Evolutionary conservation across 2,797 vertebrate genomes (phyloP), one percentile per base, ranked within the genome.

Genomic region (Labeo calbasu): DNA sequence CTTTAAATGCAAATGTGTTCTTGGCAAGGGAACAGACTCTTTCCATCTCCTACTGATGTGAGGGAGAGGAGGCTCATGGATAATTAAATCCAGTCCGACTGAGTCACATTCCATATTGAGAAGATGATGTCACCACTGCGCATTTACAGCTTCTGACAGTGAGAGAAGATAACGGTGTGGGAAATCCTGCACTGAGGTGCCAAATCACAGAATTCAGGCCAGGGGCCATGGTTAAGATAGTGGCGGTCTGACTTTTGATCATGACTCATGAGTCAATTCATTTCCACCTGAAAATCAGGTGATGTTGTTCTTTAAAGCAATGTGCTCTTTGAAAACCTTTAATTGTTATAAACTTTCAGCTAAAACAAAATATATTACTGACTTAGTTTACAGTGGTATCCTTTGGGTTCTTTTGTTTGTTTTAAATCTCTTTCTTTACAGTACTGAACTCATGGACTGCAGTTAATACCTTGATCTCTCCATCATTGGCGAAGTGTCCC

Each of bases 401-500:
- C 15, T 66, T 66, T 36, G 6, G 11, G 40, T 43, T 32, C 1
- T 43, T 6, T 72, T 73, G 21, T 73, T 15, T 25, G 5, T 63
- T 63, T 63, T 63, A 21, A 13, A 51, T 17, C 10, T 25, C 59
- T 61, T 14, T 63, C 25, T 28, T 63, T 65, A 3, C 32, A 57
- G 12, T 14, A 25, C 50, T 57, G 53, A 79, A 59, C 53, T 32
- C 46, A 55, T 12, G 15, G 17, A 46, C 10, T 6, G 5, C 25
- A 23, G 9, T 57, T 61, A 13, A n/a, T 95, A 99, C 98, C 98
- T 99, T 99, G 86, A 99, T 96, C 90, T 99, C 98, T 86, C 95
- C 95, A 87, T 99, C 98, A 0, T 99, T 99, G 19, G 97, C 98
- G 77, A 99, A 99, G 87, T 97, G 95, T 87, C 98, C 98, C 9